Conservation (phyloP, 2,113 vertebrate species). For the Xenus cinereus region DNA sequence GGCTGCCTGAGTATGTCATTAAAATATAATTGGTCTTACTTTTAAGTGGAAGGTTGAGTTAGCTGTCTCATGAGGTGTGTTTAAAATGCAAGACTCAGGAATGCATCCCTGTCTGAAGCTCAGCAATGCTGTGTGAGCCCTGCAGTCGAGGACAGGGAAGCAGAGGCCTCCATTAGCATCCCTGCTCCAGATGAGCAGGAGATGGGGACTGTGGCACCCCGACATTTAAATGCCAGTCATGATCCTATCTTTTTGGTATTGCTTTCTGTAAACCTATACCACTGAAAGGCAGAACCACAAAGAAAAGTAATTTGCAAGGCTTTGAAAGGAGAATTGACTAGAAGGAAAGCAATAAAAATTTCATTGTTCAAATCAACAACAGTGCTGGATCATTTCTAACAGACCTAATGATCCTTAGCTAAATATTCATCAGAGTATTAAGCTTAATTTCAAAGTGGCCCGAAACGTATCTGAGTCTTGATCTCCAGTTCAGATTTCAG, state of each 20-base stretch:
- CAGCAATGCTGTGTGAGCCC: fast-evolving
- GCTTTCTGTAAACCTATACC: background rate
- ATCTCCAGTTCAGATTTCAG: background rate
- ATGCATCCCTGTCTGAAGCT: background rate
- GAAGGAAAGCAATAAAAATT: background rate
- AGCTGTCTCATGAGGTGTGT: background rate
- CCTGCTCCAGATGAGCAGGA: background rate
- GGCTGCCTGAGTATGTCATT: background rate
- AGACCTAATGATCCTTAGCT: conserved; percentile 1
- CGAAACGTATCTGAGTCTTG: background rate
- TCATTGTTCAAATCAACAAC: background rate
- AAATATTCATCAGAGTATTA: conserved; percentile 7
- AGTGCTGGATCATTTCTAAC: background rate
- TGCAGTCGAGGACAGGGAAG: fast-evolving
- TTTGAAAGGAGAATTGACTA: background rate
- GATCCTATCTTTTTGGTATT: background rate
- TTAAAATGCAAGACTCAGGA: background rate
- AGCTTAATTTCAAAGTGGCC: background rate
- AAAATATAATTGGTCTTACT: background rate
- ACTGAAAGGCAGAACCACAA: background rate
- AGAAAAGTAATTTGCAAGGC: background rate
- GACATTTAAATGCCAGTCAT: background rate
- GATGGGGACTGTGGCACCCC: background rate
- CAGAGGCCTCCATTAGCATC: background rate
- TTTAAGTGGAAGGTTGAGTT: background rate